These are phyloP conservation scores for Albula goreensis DNA, from an alignment of 2,113 vertebrate genomes.

Conservation along the genomic window DNA sequence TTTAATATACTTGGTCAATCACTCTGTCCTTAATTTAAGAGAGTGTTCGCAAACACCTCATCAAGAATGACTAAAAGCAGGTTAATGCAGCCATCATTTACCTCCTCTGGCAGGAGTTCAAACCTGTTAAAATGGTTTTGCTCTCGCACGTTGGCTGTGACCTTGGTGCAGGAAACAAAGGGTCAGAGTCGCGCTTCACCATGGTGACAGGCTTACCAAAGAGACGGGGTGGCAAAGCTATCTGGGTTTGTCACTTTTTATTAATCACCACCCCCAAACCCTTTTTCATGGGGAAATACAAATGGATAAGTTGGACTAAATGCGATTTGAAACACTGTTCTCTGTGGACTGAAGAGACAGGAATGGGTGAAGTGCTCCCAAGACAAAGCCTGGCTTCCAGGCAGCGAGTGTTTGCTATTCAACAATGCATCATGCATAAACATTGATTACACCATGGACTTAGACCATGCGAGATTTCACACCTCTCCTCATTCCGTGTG, in stretches of 20 bases:
- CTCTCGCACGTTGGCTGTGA: slow-evolving; percentile 62
- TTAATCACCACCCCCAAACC: slow-evolving; percentile 77
- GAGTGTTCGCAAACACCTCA: slow-evolving; percentile 27
- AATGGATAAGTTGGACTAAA: slow-evolving; percentile 78
- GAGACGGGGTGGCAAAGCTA: slow-evolving; percentile 66
- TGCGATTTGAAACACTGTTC: slow-evolving; percentile 73
- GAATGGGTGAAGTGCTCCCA: slow-evolving; percentile 73
- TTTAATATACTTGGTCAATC: slow-evolving; percentile 27
- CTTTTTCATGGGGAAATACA: slow-evolving; percentile 62
- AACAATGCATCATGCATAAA: slow-evolving; percentile 77
- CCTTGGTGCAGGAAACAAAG: slow-evolving; percentile 73
- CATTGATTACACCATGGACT: slow-evolving; percentile 77
- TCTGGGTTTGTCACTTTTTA: slow-evolving; percentile 76
- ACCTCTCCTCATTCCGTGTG: slow-evolving; percentile 6
- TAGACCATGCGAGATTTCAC: slow-evolving; percentile 68
- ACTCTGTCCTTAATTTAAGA: slow-evolving; percentile 26
- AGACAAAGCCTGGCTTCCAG: slow-evolving; percentile 78
- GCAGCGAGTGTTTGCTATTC: slow-evolving; percentile 80
- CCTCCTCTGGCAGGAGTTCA: neutral
- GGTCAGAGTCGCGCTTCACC: slow-evolving; percentile 67
- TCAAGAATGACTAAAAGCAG: neutral
- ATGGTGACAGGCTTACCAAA: slow-evolving; percentile 56
- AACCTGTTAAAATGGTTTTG: neutral
- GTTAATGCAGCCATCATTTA: slow-evolving; percentile 9
- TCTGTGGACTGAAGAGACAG: slow-evolving; percentile 68